Conservation (phyloP, 2,888 invertebrate species). For the Empis livida region DNA sequence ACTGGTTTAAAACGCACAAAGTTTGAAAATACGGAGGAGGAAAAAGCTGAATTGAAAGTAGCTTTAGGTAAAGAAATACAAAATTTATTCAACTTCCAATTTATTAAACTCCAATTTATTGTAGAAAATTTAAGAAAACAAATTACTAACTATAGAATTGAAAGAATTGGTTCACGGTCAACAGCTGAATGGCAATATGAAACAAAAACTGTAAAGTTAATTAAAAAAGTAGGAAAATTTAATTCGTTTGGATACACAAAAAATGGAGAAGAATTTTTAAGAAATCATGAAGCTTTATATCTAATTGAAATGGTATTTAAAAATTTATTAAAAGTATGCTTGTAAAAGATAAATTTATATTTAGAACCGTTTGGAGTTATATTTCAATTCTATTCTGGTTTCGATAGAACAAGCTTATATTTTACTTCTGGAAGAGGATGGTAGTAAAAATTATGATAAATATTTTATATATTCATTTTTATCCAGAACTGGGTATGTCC, state of each 20-base stretch:
- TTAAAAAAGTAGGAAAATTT: constrained; percentile 31
- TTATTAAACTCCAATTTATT: too few species aligned
- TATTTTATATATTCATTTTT: constrained; percentile 29
- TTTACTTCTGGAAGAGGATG: constrained; percentile 23
- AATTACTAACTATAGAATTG: constrained; percentile 24
- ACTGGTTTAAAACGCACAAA: constrained; percentile 22
- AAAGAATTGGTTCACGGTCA: constrained; percentile 23
- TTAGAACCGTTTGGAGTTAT: constrained; percentile 29
- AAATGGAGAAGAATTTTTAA: constrained; percentile 23
- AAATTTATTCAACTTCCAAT: too few species aligned
- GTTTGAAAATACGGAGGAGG: constrained; percentile 16
- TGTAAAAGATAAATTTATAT: neutral
- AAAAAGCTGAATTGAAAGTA: constrained; percentile 18
- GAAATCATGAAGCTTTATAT: constrained; percentile 28
- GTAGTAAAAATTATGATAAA: constrained; percentile 20
- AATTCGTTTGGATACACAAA: constrained; percentile 24
- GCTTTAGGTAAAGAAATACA: neutral
- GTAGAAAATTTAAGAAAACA: constrained; percentile 22
- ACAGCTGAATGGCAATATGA: constrained; percentile 22
- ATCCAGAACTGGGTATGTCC: constrained; percentile 28
- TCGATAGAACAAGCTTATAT: constrained; percentile 31
- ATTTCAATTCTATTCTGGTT: constrained; percentile 19
- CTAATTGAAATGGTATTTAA: constrained; percentile 26
- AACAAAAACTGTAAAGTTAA: constrained; percentile 22
- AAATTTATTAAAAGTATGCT: neutral